A percentile compares a stretch with the other conserved stretches of the same genome.
These are phyloP conservation scores for Lateolabrax maculatus DNA, from an alignment of 2,797 vertebrate genomes.

Conservation along the genomic window DNA sequence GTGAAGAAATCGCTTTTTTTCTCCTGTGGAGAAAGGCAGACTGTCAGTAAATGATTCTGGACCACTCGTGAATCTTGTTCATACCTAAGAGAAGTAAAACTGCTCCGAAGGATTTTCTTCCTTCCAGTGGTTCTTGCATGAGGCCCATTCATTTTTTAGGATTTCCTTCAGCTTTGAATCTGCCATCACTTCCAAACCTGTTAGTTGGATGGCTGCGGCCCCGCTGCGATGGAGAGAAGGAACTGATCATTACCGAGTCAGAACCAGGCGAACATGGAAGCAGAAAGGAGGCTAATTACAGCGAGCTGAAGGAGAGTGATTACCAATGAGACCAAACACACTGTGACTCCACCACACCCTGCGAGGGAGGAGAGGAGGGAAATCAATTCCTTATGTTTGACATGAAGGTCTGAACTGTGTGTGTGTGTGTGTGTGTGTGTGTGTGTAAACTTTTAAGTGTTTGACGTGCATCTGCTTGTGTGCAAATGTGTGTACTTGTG, in stretches of 20 bases:
- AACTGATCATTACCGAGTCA: background rate
- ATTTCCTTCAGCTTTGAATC: background rate
- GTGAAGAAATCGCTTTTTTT: too few species aligned
- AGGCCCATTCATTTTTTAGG: background rate
- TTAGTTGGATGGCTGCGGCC: background rate
- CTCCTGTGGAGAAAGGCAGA: too few species aligned
- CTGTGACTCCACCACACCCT: conserved; percentile 16
- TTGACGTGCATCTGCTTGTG: background rate
- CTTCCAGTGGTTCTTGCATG: background rate
- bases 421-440: conserved; percentile 8
- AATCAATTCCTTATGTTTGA: conserved; percentile 29
- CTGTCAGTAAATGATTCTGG: too few species aligned
- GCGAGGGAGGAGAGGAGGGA: background rate
- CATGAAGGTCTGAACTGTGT: background rate
- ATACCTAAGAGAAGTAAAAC: too few species aligned
- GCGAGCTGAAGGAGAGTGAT: background rate
- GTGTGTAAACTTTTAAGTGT: conserved; percentile 4
- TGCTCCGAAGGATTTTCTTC: too few species aligned
- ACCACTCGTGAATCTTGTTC: too few species aligned
- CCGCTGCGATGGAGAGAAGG: background rate
- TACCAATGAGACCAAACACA: conserved; percentile 5
- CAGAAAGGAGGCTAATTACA: conserved; percentile 17
- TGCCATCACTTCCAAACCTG: background rate
- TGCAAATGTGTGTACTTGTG: background rate
- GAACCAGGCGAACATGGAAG: background rate